These are phyloP conservation scores for Drosophila carrolli DNA, from an alignment of 1,140 invertebrate genomes.

Conservation along the genomic window DNA sequence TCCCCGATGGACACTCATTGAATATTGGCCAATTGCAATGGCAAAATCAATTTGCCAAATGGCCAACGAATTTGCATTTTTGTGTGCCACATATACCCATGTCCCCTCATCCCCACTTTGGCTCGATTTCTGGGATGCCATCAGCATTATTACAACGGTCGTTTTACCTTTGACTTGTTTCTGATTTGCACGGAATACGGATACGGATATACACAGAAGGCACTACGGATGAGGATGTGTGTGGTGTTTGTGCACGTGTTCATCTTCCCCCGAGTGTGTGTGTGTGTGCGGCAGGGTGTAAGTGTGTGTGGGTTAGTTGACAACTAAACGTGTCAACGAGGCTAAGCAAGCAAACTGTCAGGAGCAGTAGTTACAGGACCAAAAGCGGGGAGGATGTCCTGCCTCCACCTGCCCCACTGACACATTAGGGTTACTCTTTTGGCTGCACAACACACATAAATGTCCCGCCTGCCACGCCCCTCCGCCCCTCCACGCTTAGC, in stretches of 20 bases:
- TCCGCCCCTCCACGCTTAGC: conserved; percentile 4
- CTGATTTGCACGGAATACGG: conserved; percentile 65
- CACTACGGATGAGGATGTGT: conserved; percentile 15
- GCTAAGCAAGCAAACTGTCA: conserved; percentile 68
- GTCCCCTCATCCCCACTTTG: conserved; percentile 33
- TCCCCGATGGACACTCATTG: conserved; percentile 39
- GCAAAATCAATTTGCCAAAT: conserved; percentile 76
- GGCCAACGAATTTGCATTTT: conserved; percentile 71
- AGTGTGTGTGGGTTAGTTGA: conserved; percentile 49
- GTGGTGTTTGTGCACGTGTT: conserved; percentile 14
- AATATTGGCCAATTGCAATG: conserved; percentile 54
- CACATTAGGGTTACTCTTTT: conserved; percentile 74
- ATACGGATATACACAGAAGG: conserved; percentile 10
- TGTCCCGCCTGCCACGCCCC: conserved; percentile 19
- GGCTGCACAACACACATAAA: conserved; percentile 63
- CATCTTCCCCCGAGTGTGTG: conserved; percentile 15
- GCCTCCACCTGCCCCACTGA: conserved; percentile 54
- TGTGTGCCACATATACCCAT: conserved; percentile 3
- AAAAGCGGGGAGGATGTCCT: conserved; percentile 4
- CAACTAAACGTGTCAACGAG: conserved; percentile 81
- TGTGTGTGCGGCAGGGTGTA: not conserved
- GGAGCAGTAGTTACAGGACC: conserved; percentile 48
- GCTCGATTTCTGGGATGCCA: conserved; percentile 46
- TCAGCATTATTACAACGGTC: conserved; percentile 71
- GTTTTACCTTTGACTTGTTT: conserved; percentile 73